Evolutionary conservation across 2,797 vertebrate genomes (phyloP).

Genomic region (Hoplostethus atlanticus): DNA sequence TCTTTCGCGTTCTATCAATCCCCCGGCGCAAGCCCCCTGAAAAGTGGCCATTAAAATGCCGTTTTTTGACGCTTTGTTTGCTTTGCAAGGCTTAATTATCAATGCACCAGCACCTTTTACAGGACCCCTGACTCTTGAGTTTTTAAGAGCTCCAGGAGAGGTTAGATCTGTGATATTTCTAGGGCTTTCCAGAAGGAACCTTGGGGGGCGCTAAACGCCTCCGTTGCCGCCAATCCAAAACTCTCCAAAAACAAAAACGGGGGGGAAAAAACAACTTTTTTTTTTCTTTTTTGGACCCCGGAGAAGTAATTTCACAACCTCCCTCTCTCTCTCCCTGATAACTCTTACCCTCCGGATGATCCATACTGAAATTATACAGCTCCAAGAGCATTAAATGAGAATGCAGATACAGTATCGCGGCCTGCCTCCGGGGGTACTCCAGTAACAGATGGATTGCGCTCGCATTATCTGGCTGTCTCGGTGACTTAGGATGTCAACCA

Average conservation of each 20-base stretch:
- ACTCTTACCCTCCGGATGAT: slow-evolving; percentile 65
- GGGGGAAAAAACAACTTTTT: slow-evolving; percentile 30
- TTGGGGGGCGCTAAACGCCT: slow-evolving; percentile 75
- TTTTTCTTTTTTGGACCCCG: slow-evolving; percentile 29
- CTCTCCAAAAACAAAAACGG: slow-evolving; percentile 32
- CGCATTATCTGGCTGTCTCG: slow-evolving; percentile 68
- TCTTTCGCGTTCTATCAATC: slow-evolving; percentile 41
- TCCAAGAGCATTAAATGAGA: slow-evolving; percentile 64
- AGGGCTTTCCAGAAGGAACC: slow-evolving; percentile 73
- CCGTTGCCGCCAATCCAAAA: slow-evolving; percentile 62
- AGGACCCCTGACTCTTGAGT: slow-evolving; percentile 65
- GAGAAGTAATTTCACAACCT: slow-evolving; percentile 49
- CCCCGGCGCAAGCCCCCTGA: slow-evolving; percentile 39
- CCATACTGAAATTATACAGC: slow-evolving; percentile 64
- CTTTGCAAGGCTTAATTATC: slow-evolving; percentile 82
- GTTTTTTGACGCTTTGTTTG: slow-evolving; percentile 78
- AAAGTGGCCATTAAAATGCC: slow-evolving; percentile 73
- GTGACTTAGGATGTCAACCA: slow-evolving; percentile 71
- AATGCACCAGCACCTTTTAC: slow-evolving; percentile 82
- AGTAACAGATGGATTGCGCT: slow-evolving; percentile 72
- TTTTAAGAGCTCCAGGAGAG: slow-evolving; percentile 75
- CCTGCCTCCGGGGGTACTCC: slow-evolving; percentile 67
- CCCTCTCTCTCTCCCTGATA: slow-evolving; percentile 58
- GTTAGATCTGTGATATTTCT: slow-evolving; percentile 76
- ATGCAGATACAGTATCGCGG: slow-evolving; percentile 57